These are phyloP conservation scores for Zygothrica quintamaculata DNA, from an alignment of 2,888 invertebrate species.

Conservation along the genomic window DNA sequence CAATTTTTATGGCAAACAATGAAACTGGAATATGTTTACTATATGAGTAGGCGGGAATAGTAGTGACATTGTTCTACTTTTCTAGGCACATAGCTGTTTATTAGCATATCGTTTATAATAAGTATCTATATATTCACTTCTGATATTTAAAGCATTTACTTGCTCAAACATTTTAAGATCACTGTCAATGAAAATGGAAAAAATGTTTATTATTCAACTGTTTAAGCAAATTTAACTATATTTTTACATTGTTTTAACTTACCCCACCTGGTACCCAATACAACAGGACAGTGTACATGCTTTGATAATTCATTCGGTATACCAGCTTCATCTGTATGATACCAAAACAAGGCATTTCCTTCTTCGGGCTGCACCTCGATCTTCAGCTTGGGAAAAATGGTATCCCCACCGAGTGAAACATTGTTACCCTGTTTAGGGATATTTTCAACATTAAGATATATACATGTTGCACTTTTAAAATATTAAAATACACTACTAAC, in stretches of 20 bases:
- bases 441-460: too few relatives aligned
- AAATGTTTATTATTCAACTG: too few relatives aligned
- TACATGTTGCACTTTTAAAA: background rate
- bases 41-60: slow-evolving; percentile 15
- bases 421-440: slow-evolving; percentile 33
- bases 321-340: slow-evolving; percentile 32
- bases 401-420: slow-evolving; percentile 49
- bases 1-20: slow-evolving; percentile 61
- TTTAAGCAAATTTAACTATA: too few relatives aligned
- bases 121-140: background rate
- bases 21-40: background rate
- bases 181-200: slow-evolving; percentile 28
- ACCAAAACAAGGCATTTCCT: slow-evolving; percentile 47
- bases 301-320: slow-evolving; percentile 14
- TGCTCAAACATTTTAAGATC: slow-evolving; percentile 41
- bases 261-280: slow-evolving; percentile 57
- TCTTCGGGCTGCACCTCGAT: slow-evolving; percentile 26
- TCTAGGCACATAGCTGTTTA: slow-evolving; percentile 31
- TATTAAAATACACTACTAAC: slow-evolving; percentile 31
- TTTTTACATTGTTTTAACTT: slow-evolving; percentile 2
- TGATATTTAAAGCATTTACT: too few relatives aligned
- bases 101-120: slow-evolving; percentile 23
- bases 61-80: slow-evolving; percentile 38
- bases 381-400: slow-evolving; percentile 43
- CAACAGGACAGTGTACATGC: slow-evolving; percentile 47